Evolutionary conservation across 2,888 invertebrate genomes (phyloP), one percentile per base, ranked within the genome.

Genomic region (Chrysomela aeneicollis): DNA sequence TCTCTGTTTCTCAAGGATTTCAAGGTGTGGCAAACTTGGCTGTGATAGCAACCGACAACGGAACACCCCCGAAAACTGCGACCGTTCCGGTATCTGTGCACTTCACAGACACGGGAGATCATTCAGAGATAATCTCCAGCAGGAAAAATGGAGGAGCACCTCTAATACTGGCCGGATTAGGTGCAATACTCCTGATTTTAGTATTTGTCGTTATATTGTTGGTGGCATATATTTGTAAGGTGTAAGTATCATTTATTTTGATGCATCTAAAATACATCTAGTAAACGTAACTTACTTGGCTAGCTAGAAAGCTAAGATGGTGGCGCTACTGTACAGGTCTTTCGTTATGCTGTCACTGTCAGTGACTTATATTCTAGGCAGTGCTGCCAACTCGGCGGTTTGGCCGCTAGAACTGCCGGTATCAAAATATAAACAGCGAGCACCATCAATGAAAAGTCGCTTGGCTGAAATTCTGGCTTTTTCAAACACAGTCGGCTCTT

Each of bases 1-100:
- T 35, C 47, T 19, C 5, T 61, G 19, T 57, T 42, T 52, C 8
- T 53, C 46, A 57, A 63, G 59, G 58, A 17, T 63, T 66, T 46
- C 59, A 53, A 32, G 64, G 67, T 18, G 58, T 67, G 51, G 89
- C 93, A 52, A 90, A 92, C 82, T 85, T 94, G 58, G 88, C 93
- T 50, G 94, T 93, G 42, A 90, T 93, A 52, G 96, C 95, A 19
- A 89, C 89, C 0, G 96, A 95, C 82, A 91, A 90, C 12, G 96
- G 95, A 15, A 85, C 87, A 18, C 95, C 95, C n/a, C 92, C 94
- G 0, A 82, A 92, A 79, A 91, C 89, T 83, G 87, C 89, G 5
- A 89, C 88, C 0, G 90, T 90, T 50, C 90, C 90, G 1, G 87
- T 91, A 64, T 86, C 87, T 15, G 88, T 91, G 50, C 89, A 88